A percentile compares a stretch with the other conserved stretches of the same genome.
These are phyloP conservation scores for Lasioglossum baleicum DNA, from an alignment of 1,140 invertebrate species.

Conservation along the genomic window DNA sequence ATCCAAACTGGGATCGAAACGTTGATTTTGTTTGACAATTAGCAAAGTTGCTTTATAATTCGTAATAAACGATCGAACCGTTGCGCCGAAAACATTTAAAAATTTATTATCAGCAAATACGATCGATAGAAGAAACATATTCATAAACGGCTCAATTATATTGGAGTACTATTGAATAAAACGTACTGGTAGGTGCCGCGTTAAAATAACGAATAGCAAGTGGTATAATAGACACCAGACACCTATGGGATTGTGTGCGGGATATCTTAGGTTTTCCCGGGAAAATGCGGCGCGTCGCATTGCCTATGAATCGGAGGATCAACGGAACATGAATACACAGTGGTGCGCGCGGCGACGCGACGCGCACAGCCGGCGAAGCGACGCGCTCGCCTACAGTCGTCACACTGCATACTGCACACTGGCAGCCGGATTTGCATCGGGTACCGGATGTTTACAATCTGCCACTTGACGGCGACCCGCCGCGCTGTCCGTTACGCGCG, in stretches of 20 bases:
- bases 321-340: conserved; percentile 10
- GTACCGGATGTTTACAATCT: conserved; percentile 76
- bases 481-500: conserved; percentile 39
- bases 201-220: conserved; percentile 15
- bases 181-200: neutral
- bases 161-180: no score
- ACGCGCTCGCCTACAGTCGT: conserved; percentile 51
- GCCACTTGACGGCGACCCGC: conserved; percentile 68
- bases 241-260: conserved; percentile 17
- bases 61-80: no score
- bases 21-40: no score
- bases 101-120: no score
- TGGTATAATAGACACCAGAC: neutral
- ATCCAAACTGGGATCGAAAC: no score
- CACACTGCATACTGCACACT: conserved; percentile 32
- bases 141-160: no score
- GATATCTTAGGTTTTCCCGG: neutral
- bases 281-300: conserved; percentile 29
- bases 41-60: no score
- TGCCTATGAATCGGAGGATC: conserved; percentile 30
- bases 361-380: conserved; percentile 8
- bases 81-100: no score
- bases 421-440: conserved; percentile 66
- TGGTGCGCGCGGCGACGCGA: conserved; percentile 12
- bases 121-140: no score